These are phyloP conservation scores for Sisor rabdophorus DNA, from an alignment of 2,113 vertebrate species.

Conservation along the genomic window DNA sequence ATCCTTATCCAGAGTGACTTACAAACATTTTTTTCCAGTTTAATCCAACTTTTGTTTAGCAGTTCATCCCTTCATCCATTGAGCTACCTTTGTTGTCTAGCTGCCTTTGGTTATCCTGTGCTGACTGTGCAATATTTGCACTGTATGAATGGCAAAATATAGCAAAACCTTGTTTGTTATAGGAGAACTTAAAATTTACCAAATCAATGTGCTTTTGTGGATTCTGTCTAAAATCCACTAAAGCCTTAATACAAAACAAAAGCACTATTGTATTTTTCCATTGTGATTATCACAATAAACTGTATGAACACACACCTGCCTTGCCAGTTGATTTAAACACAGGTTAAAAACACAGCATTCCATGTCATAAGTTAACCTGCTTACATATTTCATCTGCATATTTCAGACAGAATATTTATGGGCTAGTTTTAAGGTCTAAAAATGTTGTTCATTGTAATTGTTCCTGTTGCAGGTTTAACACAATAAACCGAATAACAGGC, in stretches of 20 bases:
- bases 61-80: no score
- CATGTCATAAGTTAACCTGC: constrained; percentile 1
- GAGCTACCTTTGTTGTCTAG: not conserved
- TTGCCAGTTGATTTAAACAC: constrained; percentile 11
- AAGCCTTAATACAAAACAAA: not conserved
- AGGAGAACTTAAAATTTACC: not conserved
- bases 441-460: not conserved
- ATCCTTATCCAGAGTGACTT: not conserved
- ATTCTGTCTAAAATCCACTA: not conserved
- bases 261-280: constrained; percentile 4
- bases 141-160: not conserved
- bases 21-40: no score
- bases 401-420: not conserved
- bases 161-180: not conserved
- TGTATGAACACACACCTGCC: constrained; percentile 24
- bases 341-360: constrained; percentile 3
- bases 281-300: constrained; percentile 2
- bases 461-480: constrained; percentile 79
- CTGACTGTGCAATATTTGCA: not conserved
- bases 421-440: not conserved
- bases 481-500: constrained; percentile 73
- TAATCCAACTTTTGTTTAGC: no score
- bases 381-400: not conserved
- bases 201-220: not conserved
- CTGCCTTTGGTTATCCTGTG: not conserved